phyloP scores from a whole-genome alignment of 2,888 invertebrate species.

The Ophion obscuratus region DNA sequence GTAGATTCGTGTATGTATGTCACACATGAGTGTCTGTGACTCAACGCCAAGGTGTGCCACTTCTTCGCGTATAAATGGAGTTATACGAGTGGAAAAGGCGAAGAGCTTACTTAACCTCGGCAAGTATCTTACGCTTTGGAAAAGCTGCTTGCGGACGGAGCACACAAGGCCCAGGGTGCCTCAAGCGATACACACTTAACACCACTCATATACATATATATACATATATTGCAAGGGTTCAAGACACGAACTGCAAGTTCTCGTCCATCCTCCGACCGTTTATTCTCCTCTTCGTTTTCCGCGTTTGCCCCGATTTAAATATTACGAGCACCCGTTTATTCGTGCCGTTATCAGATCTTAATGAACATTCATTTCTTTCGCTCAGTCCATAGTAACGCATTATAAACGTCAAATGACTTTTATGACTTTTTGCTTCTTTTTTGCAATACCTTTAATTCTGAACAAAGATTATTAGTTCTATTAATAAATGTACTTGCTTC shows the following conservation, averaged over 20 bases:
- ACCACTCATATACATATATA: constrained; percentile 9
- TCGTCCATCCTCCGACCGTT: constrained; percentile 14
- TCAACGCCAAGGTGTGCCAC: constrained; percentile 28
- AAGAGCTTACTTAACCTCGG: constrained; percentile 66
- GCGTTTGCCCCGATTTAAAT: constrained; percentile 7
- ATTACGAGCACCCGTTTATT: background rate
- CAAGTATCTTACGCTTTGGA: constrained; percentile 54
- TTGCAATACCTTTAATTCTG: background rate
- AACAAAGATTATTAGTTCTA: background rate
- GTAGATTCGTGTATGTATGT: background rate
- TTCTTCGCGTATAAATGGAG: constrained; percentile 67
- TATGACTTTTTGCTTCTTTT: background rate
- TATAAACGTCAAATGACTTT: background rate
- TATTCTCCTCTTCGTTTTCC: constrained; percentile 13
- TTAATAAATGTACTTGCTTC: background rate
- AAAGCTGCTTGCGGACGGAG: constrained; percentile 54
- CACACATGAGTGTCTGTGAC: constrained; percentile 18
- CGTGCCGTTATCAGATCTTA: background rate
- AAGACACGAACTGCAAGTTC: constrained; percentile 1
- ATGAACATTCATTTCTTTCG: background rate
- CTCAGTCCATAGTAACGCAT: background rate
- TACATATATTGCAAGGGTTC: constrained; percentile 16
- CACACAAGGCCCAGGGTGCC: constrained; percentile 52
- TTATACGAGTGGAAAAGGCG: constrained; percentile 67
- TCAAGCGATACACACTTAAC: constrained; percentile 52